Evolutionary conservation across 2,113 vertebrate species (phyloP).

Genomic region (Chlamydotis undulata): DNA sequence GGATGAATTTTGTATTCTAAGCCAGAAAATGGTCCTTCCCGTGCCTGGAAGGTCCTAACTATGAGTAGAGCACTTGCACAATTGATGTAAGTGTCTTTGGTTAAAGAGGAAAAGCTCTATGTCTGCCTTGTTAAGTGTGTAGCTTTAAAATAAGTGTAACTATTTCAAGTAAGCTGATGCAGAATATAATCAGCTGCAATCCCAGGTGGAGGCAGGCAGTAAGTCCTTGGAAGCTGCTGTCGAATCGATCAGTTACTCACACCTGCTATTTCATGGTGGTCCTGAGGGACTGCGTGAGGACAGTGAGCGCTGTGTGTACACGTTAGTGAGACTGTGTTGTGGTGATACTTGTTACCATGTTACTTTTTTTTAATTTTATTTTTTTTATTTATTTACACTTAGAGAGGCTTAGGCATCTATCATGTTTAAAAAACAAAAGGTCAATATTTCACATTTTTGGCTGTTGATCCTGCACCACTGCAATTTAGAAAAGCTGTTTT

Average conservation of each 20-base stretch:
- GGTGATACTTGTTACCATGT: not conserved
- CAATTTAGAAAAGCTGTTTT: not conserved
- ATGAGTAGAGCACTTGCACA: not conserved
- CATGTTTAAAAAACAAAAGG: not conserved
- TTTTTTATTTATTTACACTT: not conserved
- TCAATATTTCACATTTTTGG: not conserved
- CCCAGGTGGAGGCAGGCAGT: not conserved
- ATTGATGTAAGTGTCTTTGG: not conserved
- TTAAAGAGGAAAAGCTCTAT: not conserved
- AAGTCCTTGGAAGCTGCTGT: not conserved
- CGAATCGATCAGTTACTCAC: fast-evolving
- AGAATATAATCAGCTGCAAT: not conserved
- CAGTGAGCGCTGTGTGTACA: not conserved
- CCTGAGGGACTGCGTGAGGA: not conserved
- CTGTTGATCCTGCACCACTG: not conserved
- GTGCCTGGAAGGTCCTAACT: not conserved
- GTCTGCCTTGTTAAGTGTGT: not conserved
- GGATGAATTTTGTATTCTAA: not conserved
- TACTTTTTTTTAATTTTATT: not conserved
- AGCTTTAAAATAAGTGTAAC: not conserved
- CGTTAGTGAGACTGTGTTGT: not conserved
- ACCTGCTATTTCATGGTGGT: fast-evolving
- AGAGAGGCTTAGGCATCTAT: not conserved
- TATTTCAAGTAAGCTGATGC: not conserved
- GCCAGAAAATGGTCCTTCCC: not conserved